Conservation (phyloP, 2,888 invertebrate genomes). For the Eristalis pertinax region DNA sequence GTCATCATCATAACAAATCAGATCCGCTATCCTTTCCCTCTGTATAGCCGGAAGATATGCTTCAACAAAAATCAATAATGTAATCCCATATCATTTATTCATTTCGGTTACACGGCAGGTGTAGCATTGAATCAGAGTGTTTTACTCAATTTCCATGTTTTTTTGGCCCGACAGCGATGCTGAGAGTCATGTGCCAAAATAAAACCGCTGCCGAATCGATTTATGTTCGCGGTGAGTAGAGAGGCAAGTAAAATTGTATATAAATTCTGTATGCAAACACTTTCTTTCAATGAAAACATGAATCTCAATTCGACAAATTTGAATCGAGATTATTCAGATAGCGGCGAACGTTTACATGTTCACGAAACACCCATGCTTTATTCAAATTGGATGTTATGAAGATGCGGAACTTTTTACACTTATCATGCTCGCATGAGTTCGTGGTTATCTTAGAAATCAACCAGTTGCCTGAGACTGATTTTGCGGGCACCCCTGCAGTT, state of each 20-base stretch:
- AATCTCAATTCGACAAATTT: slow-evolving; percentile 50
- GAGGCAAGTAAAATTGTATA: slow-evolving; percentile 29
- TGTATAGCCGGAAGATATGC: neutral
- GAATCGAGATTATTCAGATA: slow-evolving; percentile 17
- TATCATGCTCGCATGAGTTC: neutral
- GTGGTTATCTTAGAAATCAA: neutral
- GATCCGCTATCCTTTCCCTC: slow-evolving; percentile 2
- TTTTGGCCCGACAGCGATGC: neutral
- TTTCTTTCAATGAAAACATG: slow-evolving; percentile 29
- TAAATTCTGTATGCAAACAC: slow-evolving; percentile 47
- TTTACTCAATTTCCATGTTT: slow-evolving; percentile 50
- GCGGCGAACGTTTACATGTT: neutral
- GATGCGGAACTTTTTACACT: neutral
- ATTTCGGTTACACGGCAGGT: slow-evolving; percentile 55
- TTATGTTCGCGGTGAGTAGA: slow-evolving; percentile 36
- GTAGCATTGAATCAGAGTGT: slow-evolving; percentile 39
- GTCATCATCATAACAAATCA: slow-evolving; percentile 10
- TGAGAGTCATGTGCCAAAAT: slow-evolving; percentile 22
- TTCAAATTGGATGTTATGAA: neutral
- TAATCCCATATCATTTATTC: slow-evolving; percentile 54
- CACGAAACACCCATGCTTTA: neutral
- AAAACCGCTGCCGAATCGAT: slow-evolving; percentile 38
- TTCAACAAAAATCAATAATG: slow-evolving; percentile 46
- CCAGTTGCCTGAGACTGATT: neutral
- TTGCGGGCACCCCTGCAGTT: neutral